Percentiles rank a stretch among this genome's conserved stretches.
Evolutionary conservation across 2,797 vertebrate genomes (phyloP).

Genomic region (Rousettus madagascariensis): DNA sequence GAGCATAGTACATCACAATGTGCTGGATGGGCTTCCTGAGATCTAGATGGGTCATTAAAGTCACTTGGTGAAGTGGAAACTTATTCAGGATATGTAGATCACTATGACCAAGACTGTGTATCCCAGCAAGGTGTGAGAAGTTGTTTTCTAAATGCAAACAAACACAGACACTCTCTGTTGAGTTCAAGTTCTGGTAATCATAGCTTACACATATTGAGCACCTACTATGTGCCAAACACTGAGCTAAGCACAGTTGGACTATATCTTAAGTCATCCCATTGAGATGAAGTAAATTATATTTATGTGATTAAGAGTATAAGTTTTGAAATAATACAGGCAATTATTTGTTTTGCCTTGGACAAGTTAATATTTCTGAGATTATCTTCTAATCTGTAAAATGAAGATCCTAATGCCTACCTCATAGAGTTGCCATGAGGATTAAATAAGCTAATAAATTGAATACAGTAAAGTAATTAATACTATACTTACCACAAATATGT

Average conservation of each 20-base stretch:
- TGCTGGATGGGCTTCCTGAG: background rate
- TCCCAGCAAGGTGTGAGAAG: background rate
- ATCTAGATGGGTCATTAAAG: constrained; percentile 5
- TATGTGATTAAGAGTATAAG: background rate
- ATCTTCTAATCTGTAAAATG: constrained; percentile 31
- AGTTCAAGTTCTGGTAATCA: background rate
- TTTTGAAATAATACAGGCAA: constrained; percentile 25
- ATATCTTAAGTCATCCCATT: background rate
- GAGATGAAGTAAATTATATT: background rate
- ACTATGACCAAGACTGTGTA: background rate
- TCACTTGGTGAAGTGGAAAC: background rate
- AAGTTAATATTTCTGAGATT: background rate
- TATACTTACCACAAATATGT: background rate
- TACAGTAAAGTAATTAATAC: background rate
- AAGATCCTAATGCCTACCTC: background rate
- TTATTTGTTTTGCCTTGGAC: background rate
- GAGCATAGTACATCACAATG: background rate
- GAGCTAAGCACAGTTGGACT: background rate
- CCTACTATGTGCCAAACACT: background rate
- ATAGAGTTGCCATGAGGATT: background rate
- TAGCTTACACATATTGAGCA: background rate
- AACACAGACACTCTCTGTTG: background rate
- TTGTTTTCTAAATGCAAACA: background rate
- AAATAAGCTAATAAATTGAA: constrained; percentile 18
- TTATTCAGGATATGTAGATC: background rate